Conservation (phyloP, 2,888 invertebrate species). For the Cryptus viduatorius region DNA sequence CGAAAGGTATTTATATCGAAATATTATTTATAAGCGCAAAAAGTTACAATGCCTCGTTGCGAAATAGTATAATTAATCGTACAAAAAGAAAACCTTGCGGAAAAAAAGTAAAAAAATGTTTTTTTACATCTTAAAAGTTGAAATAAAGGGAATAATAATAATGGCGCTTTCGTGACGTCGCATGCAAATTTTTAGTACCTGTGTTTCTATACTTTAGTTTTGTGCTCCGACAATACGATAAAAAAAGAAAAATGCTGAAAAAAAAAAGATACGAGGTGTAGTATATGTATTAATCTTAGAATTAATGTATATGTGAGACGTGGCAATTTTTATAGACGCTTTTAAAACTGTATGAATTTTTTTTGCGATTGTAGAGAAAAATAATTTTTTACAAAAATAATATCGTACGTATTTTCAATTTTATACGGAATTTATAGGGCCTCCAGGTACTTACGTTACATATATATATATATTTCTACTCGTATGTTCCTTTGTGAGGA, state of each 20-base stretch:
- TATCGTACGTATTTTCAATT: constrained; percentile 29
- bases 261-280: constrained; percentile 49
- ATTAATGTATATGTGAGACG: constrained; percentile 65
- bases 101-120: constrained; percentile 6
- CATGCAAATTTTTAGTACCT: constrained; percentile 35
- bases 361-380: constrained; percentile 51
- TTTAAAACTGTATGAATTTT: constrained; percentile 19
- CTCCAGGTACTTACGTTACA: constrained; percentile 23
- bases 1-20: constrained; percentile 63
- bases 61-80: constrained; percentile 38
- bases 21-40: constrained; percentile 61
- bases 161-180: neutral
- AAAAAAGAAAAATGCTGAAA: constrained; percentile 21
- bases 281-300: constrained; percentile 65
- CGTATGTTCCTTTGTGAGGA: constrained; percentile 32
- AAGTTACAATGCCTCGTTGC: constrained; percentile 24
- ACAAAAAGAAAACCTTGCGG: neutral
- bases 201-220: constrained; percentile 32
- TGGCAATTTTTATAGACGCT: constrained; percentile 49
- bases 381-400: constrained; percentile 22
- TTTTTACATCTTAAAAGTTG: constrained; percentile 16
- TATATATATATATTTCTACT: constrained; percentile 24
- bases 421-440: constrained; percentile 35
- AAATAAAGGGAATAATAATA: neutral
- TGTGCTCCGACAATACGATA: neutral